phyloP scores from a whole-genome alignment of 2,113 vertebrate species.

The Tamias sibiricus region DNA sequence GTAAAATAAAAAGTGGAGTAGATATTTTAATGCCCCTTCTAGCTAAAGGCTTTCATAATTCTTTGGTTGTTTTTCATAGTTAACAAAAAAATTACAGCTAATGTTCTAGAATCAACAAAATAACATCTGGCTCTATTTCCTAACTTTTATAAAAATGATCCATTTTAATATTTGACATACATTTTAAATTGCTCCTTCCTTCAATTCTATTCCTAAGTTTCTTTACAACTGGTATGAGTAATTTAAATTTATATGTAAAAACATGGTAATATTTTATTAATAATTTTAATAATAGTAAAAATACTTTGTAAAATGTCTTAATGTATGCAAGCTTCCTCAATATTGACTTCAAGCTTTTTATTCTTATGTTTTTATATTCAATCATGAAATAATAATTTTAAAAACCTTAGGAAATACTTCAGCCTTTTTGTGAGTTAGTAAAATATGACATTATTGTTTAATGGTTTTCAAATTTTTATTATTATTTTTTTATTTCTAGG shows the following conservation, averaged over 20 bases:
- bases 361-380: not conserved
- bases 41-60: not conserved
- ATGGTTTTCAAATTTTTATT: not conserved
- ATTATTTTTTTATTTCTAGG: not conserved
- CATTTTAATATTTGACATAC: not conserved
- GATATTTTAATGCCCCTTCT: not conserved
- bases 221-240: not conserved
- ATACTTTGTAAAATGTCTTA: not conserved
- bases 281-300: not conserved
- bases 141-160: not conserved
- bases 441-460: not conserved
- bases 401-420: not conserved
- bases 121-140: not conserved
- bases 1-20: not conserved
- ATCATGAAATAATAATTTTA: not conserved
- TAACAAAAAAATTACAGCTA: not conserved
- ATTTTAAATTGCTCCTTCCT: not conserved
- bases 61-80: not conserved
- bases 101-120: not conserved
- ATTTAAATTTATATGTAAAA: not conserved
- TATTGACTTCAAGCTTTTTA: not conserved
- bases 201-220: not conserved
- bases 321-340: not conserved
- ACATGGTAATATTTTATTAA: not conserved
- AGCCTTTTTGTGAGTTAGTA: not conserved